Evolutionary conservation across 2,888 invertebrate genomes (phyloP), one percentile per base, ranked within the genome.

Genomic region (Tetrapedia diversipes): DNA sequence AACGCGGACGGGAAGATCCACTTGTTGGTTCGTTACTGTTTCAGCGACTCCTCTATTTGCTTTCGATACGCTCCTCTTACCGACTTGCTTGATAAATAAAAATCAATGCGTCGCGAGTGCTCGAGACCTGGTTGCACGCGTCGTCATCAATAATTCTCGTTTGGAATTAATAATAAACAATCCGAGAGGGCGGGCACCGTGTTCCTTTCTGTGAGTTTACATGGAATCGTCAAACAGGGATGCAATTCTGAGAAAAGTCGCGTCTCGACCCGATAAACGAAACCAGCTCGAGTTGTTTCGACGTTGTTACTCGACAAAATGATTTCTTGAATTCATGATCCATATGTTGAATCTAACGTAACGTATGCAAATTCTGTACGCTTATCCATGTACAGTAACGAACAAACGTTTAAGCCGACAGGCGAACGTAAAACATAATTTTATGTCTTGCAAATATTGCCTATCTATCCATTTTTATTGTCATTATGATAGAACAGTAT

Each of bases 1-100:
- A 59, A 27, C 27, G 16, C 19, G 1, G 29, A 19, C 10, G n/a
- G 29, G 10, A 66, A 53, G 7, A 68, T 16, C 19, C 53, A 63
- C 43, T 29, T 54, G 22, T n/a, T 63, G 29, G 51, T 53, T 68
- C 61, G 34, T 53, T 54, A 54, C 37, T 37, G 43, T 43, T 37
- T 11, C 63, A 16, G 10, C 11, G 14, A 45, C 34, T 54, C 37
- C 11, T 45, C 53, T 43, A 45, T 54, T 69, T 63, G 45, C 19
- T 54, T 54, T 45, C 45, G 10, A 63, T 63, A 34, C 45, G 22
- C 14, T 19, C 29, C 34, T 27, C 43, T 53, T 43, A 37, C 19
- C n/a, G 14, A 19, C 53, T n/a, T 34, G 11, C 32, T 56, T 37
- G 32, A 32, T 27, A 49, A 56, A 65, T 56, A 32, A 64, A 34